Conservation (phyloP, 2,797 vertebrate species). For the Hippoglossus hippoglossus region DNA sequence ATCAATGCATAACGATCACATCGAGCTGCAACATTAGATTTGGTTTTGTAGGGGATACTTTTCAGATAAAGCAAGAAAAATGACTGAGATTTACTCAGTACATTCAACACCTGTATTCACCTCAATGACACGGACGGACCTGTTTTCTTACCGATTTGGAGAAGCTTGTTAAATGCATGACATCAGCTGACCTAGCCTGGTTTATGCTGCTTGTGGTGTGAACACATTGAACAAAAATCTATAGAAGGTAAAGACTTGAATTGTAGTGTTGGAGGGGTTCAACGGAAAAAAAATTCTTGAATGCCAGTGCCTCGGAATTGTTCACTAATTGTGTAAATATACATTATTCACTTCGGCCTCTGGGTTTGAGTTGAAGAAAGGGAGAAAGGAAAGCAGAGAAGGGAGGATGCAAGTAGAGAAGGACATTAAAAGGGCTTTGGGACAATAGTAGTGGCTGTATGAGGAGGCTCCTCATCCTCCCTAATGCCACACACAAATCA, state of each 20-base stretch:
- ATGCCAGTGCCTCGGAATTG: neutral
- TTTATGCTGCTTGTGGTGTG: neutral
- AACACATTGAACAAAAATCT: neutral
- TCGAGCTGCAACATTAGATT: neutral
- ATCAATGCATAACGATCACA: neutral
- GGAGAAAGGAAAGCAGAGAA: conserved; percentile 41
- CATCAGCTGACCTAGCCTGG: neutral
- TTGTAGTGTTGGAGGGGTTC: neutral
- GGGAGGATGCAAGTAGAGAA: conserved; percentile 28
- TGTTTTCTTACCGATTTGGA: neutral
- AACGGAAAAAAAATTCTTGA: neutral
- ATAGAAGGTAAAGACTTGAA: neutral
- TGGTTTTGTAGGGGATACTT: neutral
- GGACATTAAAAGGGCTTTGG: conserved; percentile 41
- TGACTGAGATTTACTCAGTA: no score
- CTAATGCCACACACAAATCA: conserved; percentile 9
- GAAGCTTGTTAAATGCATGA: neutral
- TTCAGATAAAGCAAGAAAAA: neutral
- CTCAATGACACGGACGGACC: neutral
- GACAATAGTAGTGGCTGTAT: conserved; percentile 37
- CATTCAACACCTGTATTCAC: neutral
- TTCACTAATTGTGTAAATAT: neutral
- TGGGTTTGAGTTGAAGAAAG: conserved; percentile 25
- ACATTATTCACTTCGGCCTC: conserved; percentile 6
- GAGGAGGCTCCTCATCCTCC: conserved; percentile 29